Conservation (phyloP, 2,113 vertebrate species). For the Ornithorhynchus anatinus region DNA sequence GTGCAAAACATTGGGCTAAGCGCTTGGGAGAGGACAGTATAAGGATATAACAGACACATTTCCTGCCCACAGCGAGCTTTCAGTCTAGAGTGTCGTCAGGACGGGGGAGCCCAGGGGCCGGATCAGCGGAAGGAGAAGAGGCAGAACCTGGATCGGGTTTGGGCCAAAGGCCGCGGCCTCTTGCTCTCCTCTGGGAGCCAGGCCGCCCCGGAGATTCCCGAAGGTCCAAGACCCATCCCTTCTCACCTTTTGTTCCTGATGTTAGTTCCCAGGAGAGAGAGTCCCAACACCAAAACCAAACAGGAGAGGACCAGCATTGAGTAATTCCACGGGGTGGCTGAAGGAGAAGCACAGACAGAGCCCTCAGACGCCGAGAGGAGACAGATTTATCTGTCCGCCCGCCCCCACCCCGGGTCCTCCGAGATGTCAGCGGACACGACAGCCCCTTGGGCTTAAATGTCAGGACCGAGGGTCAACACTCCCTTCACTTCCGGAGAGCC, state of each 20-base stretch:
- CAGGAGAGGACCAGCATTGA: constrained; percentile 74
- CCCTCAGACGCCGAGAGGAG: background rate
- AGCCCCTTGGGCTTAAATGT: too few species aligned
- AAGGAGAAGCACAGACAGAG: background rate
- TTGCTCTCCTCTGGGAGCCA: background rate
- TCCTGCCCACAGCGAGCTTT: background rate
- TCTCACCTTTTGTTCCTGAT: constrained; percentile 82
- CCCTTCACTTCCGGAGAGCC: too few species aligned
- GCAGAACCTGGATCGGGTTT: background rate
- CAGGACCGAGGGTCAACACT: too few species aligned
- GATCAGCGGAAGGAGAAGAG: background rate
- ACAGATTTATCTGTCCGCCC: too few species aligned
- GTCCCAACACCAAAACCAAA: constrained; percentile 71
- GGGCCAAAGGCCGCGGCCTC: background rate
- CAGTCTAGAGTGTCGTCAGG: background rate
- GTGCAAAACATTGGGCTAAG: background rate
- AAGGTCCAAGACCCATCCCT: background rate
- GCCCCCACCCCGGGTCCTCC: too few species aligned
- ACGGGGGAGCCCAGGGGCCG: background rate
- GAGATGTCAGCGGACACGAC: too few species aligned
- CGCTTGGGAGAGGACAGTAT: background rate
- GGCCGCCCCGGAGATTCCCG: background rate
- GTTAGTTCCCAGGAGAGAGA: constrained; percentile 77
- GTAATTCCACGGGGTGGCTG: constrained; percentile 83
- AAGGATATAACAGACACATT: background rate